Base-by-base conservation (phyloP, 2,113 vertebrate species). In the Proterorhinus semilunaris region DNA sequence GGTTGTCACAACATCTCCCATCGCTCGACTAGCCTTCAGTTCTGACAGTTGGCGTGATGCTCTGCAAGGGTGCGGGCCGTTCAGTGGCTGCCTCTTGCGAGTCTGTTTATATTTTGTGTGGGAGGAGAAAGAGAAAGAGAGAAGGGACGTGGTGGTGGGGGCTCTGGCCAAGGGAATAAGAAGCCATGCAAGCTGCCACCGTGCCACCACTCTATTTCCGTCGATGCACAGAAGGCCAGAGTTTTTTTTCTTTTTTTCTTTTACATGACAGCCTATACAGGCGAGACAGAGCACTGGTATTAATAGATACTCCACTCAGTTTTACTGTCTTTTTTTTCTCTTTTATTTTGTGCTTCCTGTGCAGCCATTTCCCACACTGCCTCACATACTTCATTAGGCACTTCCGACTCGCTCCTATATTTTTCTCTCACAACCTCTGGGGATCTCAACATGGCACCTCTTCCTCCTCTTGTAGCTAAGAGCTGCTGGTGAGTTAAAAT, bases 1-100 rank as follows among this genome's bases (percentile, higher is more conserved):
- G 78, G 78, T 91, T 91, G 91, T 91, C 92, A 92, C 83, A 90
- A 90, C 86, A 91, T 86, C 75, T 90, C 91, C 88, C 76, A 82
- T 80, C 67, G 76, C 78, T 83, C 80, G 69, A 80, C 72, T 75
- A 69, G 83, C 76, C 74, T 62, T 91, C 83, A 83, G 65, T 76
- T 82, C 77, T 86, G 89, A 86, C 88, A 90, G 86, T 50, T 68
- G 85, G 81, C 76, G 61, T 44, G 69, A 77, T n/a, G 66, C 71
- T 71, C 72, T 69, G 59, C 63, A 65, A 71, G 75, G 51, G 54
- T 68, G 55, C 62, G 61, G 51, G 66, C 49, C 42, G 44, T 69
- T 75, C 55, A 66, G 64, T 79, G 79, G 75, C 71, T 76, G 53
- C 65, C 59, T 86, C 69, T 68, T 64, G 53, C 61, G 69, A 68